A percentile compares a stretch with the other conserved stretches of the same genome.
Evolutionary conservation across 2,888 invertebrate genomes (phyloP).

Genomic region (Orchestes rusci): DNA sequence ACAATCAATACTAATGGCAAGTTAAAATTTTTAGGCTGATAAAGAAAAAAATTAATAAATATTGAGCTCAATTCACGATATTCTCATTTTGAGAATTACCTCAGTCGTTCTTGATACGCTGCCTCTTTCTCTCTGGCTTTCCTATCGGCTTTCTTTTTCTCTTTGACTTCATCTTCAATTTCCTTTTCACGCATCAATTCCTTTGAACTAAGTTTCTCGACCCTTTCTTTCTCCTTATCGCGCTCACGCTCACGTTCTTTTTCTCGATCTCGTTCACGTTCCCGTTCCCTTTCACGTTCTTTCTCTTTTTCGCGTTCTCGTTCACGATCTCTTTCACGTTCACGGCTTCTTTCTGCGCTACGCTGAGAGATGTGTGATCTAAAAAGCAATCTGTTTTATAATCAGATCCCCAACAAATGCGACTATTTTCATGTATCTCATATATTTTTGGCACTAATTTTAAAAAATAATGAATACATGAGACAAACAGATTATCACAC

Average conservation of each 20-base stretch:
- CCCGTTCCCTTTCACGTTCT: conserved; percentile 44
- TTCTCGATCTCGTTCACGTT: conserved; percentile 45
- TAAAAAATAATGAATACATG: too few species aligned
- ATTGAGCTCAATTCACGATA: not conserved
- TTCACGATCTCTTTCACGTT: conserved; percentile 43
- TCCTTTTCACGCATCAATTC: conserved; percentile 71
- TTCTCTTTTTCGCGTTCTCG: conserved; percentile 44
- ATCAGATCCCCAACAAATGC: too few species aligned
- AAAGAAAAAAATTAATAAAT: not conserved
- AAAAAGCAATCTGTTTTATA: too few species aligned
- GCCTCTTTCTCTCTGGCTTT: conserved; percentile 91
- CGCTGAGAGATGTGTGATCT: too few species aligned
- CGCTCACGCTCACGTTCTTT: conserved; percentile 55
- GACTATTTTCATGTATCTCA: too few species aligned
- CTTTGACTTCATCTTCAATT: conserved; percentile 87
- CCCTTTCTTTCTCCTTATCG: conserved; percentile 51
- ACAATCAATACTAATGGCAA: not conserved
- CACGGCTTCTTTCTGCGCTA: too few species aligned
- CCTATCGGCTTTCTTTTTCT: conserved; percentile 83
- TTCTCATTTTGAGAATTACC: conserved; percentile 28
- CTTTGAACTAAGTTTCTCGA: conserved; percentile 48
- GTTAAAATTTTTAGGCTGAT: too few species aligned
- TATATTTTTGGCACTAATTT: too few species aligned
- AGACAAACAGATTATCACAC: conserved; percentile 31
- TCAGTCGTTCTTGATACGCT: conserved; percentile 83